Evolutionary conservation across 2,797 vertebrate species (phyloP).

Genomic region (Hafferia zeledoni): DNA sequence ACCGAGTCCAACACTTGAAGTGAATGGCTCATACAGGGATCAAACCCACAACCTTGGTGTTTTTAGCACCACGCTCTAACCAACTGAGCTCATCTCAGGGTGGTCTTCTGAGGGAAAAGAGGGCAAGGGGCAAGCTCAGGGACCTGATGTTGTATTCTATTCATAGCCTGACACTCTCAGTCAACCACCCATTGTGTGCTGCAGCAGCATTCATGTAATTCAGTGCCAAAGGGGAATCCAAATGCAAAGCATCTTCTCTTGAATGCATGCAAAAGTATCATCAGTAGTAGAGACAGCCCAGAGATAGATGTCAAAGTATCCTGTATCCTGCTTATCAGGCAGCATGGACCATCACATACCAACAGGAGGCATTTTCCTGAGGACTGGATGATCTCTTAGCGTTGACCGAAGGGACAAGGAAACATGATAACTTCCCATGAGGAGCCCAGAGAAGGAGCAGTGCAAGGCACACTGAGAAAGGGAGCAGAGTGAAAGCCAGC

Average conservation of each 20-base stretch:
- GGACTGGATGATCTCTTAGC: not conserved
- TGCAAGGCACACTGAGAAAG: not conserved
- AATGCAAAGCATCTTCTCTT: not conserved
- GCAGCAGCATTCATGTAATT: not conserved
- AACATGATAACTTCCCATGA: not conserved
- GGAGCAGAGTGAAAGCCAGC: not conserved
- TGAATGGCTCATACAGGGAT: not conserved
- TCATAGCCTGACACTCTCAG: not conserved
- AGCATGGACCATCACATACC: not conserved
- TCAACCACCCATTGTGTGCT: rapidly evolving
- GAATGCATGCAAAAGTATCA: not conserved
- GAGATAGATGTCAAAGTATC: not conserved
- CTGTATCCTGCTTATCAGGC: not conserved
- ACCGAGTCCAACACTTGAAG: not conserved
- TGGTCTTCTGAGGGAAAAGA: not conserved
- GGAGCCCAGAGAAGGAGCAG: not conserved
- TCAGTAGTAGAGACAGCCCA: not conserved
- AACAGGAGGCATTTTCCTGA: not conserved
- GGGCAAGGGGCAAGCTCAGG: not conserved
- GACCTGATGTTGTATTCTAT: not conserved
- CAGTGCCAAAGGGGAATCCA: not conserved
- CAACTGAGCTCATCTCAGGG: not conserved
- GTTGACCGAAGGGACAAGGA: not conserved
- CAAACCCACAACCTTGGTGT: not conserved
- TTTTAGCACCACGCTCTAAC: not conserved